Conservation (phyloP, 2,113 vertebrate species). For the Microcebus griseorufus region DNA sequence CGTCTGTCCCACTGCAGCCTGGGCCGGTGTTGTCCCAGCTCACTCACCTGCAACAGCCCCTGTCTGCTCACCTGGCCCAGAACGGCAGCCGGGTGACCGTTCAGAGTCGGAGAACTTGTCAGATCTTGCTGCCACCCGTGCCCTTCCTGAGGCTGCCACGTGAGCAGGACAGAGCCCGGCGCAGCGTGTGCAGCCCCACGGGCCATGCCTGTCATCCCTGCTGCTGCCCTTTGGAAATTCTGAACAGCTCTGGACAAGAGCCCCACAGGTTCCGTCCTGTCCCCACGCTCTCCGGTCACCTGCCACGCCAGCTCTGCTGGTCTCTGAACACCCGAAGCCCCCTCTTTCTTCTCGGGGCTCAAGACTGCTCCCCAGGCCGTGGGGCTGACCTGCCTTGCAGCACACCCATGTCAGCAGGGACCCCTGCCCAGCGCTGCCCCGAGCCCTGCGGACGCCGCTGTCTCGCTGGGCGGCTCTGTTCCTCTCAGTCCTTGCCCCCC, state of each 20-base stretch:
- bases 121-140: rapidly evolving
- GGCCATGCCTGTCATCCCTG: background rate
- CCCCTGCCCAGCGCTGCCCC: rapidly evolving
- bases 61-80: too few relatives aligned
- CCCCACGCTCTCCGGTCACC: background rate
- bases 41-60: background rate
- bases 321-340: background rate
- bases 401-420: background rate
- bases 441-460: too few relatives aligned
- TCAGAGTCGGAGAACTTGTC: rapidly evolving
- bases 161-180: background rate
- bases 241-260: background rate
- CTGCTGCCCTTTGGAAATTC: background rate
- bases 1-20: background rate
- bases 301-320: background rate
- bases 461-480: rapidly evolving
- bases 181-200: rapidly evolving
- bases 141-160: background rate
- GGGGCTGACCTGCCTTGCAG: background rate
- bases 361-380: background rate
- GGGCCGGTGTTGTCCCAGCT: rapidly evolving
- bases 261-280: rapidly evolving
- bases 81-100: rapidly evolving
- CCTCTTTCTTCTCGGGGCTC: background rate
- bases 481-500: background rate